Evolutionary conservation across 2,888 invertebrate genomes (phyloP), one percentile per base, ranked within the genome.

Genomic region (Trichacis sp.): DNA sequence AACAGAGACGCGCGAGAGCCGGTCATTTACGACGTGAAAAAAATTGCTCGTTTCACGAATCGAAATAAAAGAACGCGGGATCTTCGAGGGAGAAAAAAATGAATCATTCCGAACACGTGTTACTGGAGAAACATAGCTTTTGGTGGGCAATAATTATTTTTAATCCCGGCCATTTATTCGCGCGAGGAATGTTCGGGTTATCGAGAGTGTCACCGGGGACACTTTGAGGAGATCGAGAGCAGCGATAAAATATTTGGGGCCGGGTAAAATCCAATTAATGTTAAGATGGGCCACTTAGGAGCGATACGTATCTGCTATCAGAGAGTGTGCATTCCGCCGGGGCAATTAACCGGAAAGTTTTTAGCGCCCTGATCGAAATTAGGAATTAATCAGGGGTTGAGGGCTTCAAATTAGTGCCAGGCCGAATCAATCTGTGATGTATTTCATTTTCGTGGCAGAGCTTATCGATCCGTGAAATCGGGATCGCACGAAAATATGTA

Each of bases 281-380:
- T 43, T 43, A 43, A 43, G 43, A 43, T 43, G 43, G 19, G 18
- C 43, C 43, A 43, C 43, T 43, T 43, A 43, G 14, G n/a, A 12
- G 19, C 43, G 43, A 43, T 43, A 43, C 43, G n/a, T 43, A 43
- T 43, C 43, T 43, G 19, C 11, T 43, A 18, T 43, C 43, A 14
- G 19, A 9, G 43, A 9, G 43, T 8, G 14, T 19, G 11, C 43
- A 43, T 43, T 43, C 43, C n/a, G n/a, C n/a, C n/a, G n/a, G n/a
- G n/a, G n/a, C n/a, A n/a, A n/a, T n/a, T n/a, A n/a, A n/a, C n/a
- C n/a, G n/a, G n/a, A n/a, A n/a, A n/a, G n/a, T n/a, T n/a, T n/a
- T n/a, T n/a, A n/a, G n/a, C n/a, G n/a, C n/a, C n/a, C n/a, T n/a
- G n/a, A n/a, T n/a, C n/a, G n/a, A n/a, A n/a, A n/a, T n/a, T n/a